These are phyloP conservation scores for Brotogeris chrysoptera DNA, from an alignment of 2,797 vertebrate genomes.

Conservation along the genomic window DNA sequence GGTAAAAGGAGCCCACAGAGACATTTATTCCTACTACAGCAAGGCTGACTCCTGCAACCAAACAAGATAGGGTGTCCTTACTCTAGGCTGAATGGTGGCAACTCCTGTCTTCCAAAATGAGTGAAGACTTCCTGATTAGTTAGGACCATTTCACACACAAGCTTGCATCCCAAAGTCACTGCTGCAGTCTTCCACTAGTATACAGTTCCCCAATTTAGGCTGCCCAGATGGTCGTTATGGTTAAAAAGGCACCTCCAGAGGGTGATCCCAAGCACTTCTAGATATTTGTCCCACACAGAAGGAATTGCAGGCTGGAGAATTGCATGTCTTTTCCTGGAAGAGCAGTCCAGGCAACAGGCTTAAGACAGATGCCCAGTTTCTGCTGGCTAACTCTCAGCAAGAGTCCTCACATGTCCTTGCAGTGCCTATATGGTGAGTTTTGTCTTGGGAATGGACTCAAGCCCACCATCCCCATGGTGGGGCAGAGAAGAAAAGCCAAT, in stretches of 20 bases:
- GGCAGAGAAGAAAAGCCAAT: not conserved
- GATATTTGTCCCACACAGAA: not conserved
- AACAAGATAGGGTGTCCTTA: not conserved
- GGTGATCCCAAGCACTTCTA: not conserved
- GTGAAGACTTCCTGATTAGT: not conserved
- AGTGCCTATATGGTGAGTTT: not conserved
- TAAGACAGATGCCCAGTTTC: not conserved
- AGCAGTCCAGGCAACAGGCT: not conserved
- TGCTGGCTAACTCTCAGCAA: not conserved
- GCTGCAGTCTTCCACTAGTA: not conserved
- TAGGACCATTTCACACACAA: not conserved
- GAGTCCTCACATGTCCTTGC: not conserved
- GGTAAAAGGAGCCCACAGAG: not conserved
- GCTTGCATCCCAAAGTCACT: not conserved
- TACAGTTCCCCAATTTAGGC: not conserved
- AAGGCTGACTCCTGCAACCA: not conserved
- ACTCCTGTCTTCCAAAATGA: not conserved
- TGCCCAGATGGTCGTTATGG: not conserved
- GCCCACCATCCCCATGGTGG: not conserved
- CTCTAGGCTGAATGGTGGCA: not conserved
- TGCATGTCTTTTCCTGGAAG: not conserved
- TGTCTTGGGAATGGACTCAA: not conserved
- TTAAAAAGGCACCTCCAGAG: not conserved
- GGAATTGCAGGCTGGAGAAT: not conserved
- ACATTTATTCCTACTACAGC: not conserved